Evolutionary conservation across 2,113 vertebrate species (phyloP).

Genomic region (Gopherus evgoodei): DNA sequence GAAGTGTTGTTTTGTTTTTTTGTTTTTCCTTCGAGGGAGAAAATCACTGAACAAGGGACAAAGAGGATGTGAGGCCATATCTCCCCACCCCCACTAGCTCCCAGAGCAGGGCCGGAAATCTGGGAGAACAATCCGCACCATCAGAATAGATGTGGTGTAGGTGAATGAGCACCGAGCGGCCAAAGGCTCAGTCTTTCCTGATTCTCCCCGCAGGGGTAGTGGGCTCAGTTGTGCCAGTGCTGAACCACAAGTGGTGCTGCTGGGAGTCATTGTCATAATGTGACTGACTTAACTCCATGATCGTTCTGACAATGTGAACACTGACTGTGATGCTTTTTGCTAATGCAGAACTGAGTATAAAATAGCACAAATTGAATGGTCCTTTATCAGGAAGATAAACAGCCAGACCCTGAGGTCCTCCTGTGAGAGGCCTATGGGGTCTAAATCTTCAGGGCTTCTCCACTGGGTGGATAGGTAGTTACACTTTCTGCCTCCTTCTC

Average conservation of each 20-base stretch:
- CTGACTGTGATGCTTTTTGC: neutral
- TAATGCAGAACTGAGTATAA: neutral
- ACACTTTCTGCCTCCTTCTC: no score
- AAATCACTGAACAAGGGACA: neutral
- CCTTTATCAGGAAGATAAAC: no score
- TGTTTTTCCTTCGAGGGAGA: neutral
- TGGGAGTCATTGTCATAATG: neutral
- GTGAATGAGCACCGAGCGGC: neutral
- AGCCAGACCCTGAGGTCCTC: no score
- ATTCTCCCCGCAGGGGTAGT: neutral
- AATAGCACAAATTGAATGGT: neutral
- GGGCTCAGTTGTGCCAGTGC: neutral
- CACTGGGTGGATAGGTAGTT: no score
- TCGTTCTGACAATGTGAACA: no score
- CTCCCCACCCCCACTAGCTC: neutral
- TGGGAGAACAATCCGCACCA: rapidly evolving
- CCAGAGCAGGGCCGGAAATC: rapidly evolving
- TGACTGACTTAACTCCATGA: neutral
- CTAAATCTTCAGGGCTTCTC: no score
- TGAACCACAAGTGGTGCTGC: neutral
- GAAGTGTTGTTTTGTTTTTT: neutral
- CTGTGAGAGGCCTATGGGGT: no score
- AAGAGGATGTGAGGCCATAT: neutral
- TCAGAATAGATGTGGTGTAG: neutral
- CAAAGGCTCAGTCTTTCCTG: neutral